Evolutionary conservation across 1,140 invertebrate species (phyloP), one percentile per base, ranked within the genome.

Genomic region (Caerostris darwini): DNA sequence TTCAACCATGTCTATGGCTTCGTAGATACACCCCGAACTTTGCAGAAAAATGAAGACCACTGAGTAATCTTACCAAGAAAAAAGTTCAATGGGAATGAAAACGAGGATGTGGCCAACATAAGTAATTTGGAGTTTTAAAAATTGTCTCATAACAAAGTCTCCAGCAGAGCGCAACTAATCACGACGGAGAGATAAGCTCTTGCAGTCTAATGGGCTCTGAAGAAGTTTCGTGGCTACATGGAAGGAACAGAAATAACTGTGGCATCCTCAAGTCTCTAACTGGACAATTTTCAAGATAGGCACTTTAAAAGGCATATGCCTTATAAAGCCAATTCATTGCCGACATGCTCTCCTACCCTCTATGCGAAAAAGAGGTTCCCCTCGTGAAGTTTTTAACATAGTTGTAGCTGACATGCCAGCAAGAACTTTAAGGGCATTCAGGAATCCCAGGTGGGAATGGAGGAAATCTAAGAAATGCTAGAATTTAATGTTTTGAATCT

Each of bases 201-300:
- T 64, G 95, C 95, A 69, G 91, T 95, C 53, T 94, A 95, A n/a
- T 94, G 64, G 58, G 94, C 94, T 53, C 64, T 95, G 12, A 93
- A 94, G 53, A 90, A 94, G 34, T 96, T 95, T 64, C 58, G 94
- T 56, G 82, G 56, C 3, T 96, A 95, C 67, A 19, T 96, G 1
- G 95, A 94, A 50, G 95, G 95, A 34, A 59, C 64, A 69, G 58
- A 86, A 17, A 94, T 96, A 61, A 94, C 12, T 53, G 77, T 96
- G 0, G 81, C 95, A 7, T 95, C 95, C 57, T 93, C 34, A 95
- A 93, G 57, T 53, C 93, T 12, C 61, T 92, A 50, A 83, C 61
- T 53, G 95, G 93, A 12, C 34, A 34, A 34, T 34, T 34, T 34
- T 34, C 34, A 34, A 34, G 34, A 34, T 34, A 34, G 34, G 34